Base-by-base conservation (phyloP, 2,797 vertebrate species). In the Fistularia tabacaria region DNA sequence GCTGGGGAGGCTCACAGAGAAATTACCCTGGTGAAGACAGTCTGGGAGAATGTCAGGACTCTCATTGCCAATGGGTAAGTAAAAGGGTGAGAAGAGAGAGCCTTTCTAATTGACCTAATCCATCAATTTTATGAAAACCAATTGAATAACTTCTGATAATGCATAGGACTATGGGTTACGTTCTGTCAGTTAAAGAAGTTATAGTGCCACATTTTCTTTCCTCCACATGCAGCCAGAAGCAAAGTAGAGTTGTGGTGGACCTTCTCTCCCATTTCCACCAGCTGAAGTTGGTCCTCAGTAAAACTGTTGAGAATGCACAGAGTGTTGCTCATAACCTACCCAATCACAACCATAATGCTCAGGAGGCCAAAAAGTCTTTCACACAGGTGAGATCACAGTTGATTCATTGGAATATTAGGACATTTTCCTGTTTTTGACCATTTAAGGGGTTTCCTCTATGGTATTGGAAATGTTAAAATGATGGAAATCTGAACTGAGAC, bases 11-110 rank as follows among this genome's bases (percentile, higher is more conserved):
- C 91, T 7, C 89, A 92, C 39, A 90, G 85, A 75, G 93, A 95
- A 62, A 87, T 97, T 67, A 84, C 88, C 42, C 42, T 86, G 53
- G 86, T 98, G 62, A 90, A 92, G 59, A 86, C 85, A 37, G 88
- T 91, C 61, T 98, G 94, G 94, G 88, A 94, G 40, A 92, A 90
- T 12, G 91, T 93, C 45, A 92, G 85, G 74, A 92, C 72, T 55
- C 75, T 93, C 46, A 92, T 97, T 80, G 85, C 83, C 10, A 91
- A 91, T 57, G 93, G 93, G 96, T 98, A 88, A 91, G 88, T 66
- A 54, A 5, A 0, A 4, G 12, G 7, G 38, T 12, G n/a, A 14
- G 38, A 12, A 48, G 36, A 10, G 12, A 54, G 15, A 40, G 11
- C 54, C 45, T 51, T 39, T 54, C 11, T 58, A 10, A 38, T 51